These are phyloP conservation scores for Phaonia tiefii DNA, from an alignment of 2,888 invertebrate species.

Conservation along the genomic window DNA sequence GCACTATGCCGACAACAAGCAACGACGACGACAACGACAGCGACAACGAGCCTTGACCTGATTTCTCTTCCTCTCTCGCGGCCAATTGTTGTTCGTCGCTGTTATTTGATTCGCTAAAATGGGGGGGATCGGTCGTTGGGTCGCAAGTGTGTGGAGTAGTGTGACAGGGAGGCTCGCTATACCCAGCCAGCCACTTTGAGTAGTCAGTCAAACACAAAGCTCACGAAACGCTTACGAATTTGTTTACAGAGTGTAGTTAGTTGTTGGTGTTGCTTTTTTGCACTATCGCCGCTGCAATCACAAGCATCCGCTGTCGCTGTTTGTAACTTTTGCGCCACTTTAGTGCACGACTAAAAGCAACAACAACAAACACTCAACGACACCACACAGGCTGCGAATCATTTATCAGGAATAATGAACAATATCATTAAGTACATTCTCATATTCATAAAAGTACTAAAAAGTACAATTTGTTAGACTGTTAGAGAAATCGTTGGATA, in stretches of 20 bases:
- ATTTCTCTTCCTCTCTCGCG: conserved; percentile 81
- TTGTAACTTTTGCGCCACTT: conserved; percentile 31
- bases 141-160: conserved; percentile 52
- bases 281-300: conserved; percentile 54
- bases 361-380: conserved; percentile 7
- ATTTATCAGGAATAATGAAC: neutral
- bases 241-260: conserved; percentile 31
- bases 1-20: too few species aligned
- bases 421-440: too few species aligned
- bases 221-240: conserved; percentile 22
- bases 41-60: conserved; percentile 79
- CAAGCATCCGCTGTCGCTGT: conserved; percentile 51
- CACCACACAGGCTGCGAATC: conserved; percentile 5
- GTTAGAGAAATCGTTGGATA: too few species aligned
- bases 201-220: neutral
- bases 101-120: conserved; percentile 34
- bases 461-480: too few species aligned
- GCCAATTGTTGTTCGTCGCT: conserved; percentile 71
- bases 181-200: conserved; percentile 55
- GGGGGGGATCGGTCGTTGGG: conserved; percentile 30
- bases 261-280: conserved; percentile 29
- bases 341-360: conserved; percentile 1
- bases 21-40: conserved; percentile 72
- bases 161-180: conserved; percentile 56
- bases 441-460: too few species aligned